Conservation (phyloP, 2,113 vertebrate species). For the Silurus asotus region DNA sequence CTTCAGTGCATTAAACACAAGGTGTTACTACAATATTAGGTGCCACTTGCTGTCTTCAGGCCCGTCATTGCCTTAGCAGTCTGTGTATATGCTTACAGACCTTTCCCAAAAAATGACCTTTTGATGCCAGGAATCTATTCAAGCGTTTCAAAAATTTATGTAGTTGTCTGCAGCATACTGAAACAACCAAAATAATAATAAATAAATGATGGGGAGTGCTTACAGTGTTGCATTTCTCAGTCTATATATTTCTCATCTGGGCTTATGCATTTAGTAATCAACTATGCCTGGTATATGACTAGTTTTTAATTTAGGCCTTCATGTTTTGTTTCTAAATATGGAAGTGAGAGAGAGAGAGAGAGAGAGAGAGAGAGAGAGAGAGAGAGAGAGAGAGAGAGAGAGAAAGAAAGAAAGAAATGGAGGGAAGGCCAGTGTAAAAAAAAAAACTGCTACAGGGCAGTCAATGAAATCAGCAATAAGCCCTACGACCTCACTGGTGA, state of each 20-base stretch:
- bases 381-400: conserved; percentile 4
- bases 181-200: background rate
- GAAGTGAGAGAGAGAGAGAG: background rate
- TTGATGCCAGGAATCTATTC: background rate
- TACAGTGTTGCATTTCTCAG: background rate
- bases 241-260: background rate
- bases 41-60: background rate
- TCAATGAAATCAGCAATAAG: conserved; percentile 58
- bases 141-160: background rate
- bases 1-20: background rate
- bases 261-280: background rate
- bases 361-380: conserved; percentile 1
- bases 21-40: conserved; percentile 5
- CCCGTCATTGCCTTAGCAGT: background rate
- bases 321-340: background rate
- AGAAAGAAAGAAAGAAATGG: conserved; percentile 20
- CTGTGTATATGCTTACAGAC: background rate
- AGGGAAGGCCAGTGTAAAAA: conserved; percentile 27
- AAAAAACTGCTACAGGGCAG: conserved; percentile 46
- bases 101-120: background rate
- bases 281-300: background rate
- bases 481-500: conserved; percentile 51
- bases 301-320: background rate
- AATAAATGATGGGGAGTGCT: too few relatives aligned
- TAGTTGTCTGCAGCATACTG: background rate